Evolutionary conservation across 2,797 vertebrate genomes (phyloP).

Genomic region (Hippopotamyrus pictus): DNA sequence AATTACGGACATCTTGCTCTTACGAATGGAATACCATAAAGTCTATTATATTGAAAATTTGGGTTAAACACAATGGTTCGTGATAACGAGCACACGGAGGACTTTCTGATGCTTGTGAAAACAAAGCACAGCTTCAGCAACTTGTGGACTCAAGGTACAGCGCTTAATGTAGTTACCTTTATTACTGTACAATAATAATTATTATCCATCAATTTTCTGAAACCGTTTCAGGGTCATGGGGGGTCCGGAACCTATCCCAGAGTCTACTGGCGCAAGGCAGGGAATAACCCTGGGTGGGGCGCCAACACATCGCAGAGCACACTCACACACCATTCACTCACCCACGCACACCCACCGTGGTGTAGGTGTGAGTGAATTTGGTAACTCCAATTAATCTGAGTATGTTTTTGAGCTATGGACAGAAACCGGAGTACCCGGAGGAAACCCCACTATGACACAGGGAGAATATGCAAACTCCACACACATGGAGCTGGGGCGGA

Average conservation of each 20-base stretch:
- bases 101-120: background rate
- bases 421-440: background rate
- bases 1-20: background rate
- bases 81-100: background rate
- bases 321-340: background rate
- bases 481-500: background rate
- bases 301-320: background rate
- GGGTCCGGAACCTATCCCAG: background rate
- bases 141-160: background rate
- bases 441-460: background rate
- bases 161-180: background rate
- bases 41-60: background rate
- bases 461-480: background rate
- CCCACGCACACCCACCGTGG: background rate
- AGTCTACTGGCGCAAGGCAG: background rate
- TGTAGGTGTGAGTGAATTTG: background rate
- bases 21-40: background rate
- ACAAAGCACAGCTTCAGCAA: background rate
- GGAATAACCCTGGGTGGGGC: background rate
- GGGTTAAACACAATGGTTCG: background rate
- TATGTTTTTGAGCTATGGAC: background rate
- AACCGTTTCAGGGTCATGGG: background rate
- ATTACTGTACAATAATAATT: background rate
- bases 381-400: background rate
- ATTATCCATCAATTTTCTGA: background rate